Percentiles rank a stretch among this genome's conserved stretches.
Evolutionary conservation across 2,113 vertebrate species (phyloP).

Genomic region (Vulpes lagopus): DNA sequence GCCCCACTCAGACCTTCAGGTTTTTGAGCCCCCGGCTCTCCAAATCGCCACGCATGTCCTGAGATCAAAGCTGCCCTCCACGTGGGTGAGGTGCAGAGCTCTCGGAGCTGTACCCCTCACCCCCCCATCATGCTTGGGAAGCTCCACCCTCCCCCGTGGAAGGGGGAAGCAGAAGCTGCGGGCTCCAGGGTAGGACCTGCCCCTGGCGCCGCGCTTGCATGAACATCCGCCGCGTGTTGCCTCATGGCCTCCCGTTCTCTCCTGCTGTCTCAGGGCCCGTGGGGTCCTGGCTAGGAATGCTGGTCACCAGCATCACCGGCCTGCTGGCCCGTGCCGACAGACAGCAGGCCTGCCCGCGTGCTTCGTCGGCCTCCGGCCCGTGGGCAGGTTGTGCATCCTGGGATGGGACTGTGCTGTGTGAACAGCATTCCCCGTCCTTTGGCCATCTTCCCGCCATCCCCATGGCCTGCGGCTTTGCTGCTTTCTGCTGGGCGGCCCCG

Average conservation of each 20-base stretch:
- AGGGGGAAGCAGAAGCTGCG: rapidly evolving
- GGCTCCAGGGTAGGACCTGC: background rate
- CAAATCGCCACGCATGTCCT: rapidly evolving
- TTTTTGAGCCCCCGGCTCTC: background rate
- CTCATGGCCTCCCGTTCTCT: background rate
- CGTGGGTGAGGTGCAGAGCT: rapidly evolving
- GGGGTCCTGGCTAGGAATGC: background rate
- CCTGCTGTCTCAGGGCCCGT: background rate
- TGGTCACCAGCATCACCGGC: background rate
- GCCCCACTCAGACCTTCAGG: background rate
- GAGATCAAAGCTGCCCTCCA: background rate
- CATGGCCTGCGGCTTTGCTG: background rate
- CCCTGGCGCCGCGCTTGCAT: rapidly evolving
- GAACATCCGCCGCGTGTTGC: rapidly evolving
- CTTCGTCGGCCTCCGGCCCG: background rate
- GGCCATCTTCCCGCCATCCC: background rate
- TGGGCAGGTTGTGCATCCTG: background rate
- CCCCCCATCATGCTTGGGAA: background rate
- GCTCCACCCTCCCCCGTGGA: background rate
- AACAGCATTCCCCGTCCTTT: background rate
- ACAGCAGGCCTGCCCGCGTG: background rate
- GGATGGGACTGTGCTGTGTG: background rate
- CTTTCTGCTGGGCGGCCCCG: background rate
- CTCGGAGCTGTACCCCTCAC: background rate
- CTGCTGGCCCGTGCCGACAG: background rate